Evolutionary conservation across 2,888 invertebrate genomes (phyloP).

Genomic region (Papilio gigon): DNA sequence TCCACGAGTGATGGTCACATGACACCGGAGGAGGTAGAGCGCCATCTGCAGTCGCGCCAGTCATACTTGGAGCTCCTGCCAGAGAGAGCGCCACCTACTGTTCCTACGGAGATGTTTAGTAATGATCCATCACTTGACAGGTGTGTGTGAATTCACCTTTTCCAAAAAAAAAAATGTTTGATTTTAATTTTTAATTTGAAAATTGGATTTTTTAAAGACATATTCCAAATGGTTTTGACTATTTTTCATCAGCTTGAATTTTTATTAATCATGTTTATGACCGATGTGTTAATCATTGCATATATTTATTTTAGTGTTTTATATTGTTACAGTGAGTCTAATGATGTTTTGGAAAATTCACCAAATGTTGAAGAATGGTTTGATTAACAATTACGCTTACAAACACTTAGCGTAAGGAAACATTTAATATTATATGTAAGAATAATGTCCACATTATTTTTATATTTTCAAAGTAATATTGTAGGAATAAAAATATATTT

Average conservation of each 20-base stretch:
- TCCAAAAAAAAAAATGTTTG: neutral
- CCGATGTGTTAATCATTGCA: too few species aligned
- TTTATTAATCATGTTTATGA: too few species aligned
- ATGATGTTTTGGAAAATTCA: constrained; percentile 91
- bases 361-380: constrained; percentile 93
- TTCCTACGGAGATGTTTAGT: constrained; percentile 97
- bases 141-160: constrained; percentile 78
- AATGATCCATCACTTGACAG: constrained; percentile 95
- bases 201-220: too few species aligned
- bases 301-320: constrained; percentile 40
- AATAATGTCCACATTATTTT: constrained; percentile 22
- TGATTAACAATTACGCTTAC: constrained; percentile 58
- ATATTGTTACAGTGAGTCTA: constrained; percentile 87
- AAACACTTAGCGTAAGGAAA: constrained; percentile 2
- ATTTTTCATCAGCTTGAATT: too few species aligned
- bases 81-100: constrained; percentile 93
- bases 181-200: neutral
- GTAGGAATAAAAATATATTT: constrained; percentile 21
- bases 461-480: constrained; percentile 23
- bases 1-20: constrained; percentile 87
- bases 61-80: constrained; percentile 90
- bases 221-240: too few species aligned
- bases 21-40: constrained; percentile 95
- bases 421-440: constrained; percentile 13
- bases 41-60: constrained; percentile 93